Conservation (phyloP, 2,797 vertebrate genomes). For the Xyrichtys novacula region DNA sequence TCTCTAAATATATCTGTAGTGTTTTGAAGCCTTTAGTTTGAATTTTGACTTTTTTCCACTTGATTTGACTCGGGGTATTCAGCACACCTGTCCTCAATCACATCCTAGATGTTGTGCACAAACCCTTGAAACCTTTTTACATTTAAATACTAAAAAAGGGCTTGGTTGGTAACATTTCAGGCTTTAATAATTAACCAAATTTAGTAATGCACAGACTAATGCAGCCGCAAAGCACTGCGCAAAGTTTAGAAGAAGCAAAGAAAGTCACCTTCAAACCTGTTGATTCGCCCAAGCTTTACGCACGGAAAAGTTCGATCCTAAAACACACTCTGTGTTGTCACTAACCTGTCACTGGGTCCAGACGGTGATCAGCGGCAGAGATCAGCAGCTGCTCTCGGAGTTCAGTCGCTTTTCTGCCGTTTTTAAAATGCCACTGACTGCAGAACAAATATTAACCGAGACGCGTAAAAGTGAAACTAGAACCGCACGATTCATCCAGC, state of each 20-base stretch:
- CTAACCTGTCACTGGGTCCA: constrained; percentile 19
- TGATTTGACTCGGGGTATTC: no score
- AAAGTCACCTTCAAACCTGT: not conserved
- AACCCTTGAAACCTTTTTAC: not conserved
- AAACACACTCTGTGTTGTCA: not conserved
- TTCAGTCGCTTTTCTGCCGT: not conserved
- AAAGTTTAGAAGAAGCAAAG: not conserved
- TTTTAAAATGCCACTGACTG: not conserved
- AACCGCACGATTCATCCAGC: not conserved
- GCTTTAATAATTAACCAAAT: not conserved
- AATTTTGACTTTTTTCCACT: no score
- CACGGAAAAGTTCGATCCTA: not conserved
- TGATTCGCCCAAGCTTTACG: no score
- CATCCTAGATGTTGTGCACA: not conserved
- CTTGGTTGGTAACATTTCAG: not conserved
- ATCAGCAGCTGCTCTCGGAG: not conserved
- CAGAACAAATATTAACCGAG: not conserved
- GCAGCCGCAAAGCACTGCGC: not conserved
- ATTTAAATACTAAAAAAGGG: not conserved
- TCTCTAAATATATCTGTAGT: no score
- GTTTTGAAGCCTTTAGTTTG: no score
- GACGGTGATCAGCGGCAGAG: not conserved
- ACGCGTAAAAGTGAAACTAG: constrained; percentile 32
- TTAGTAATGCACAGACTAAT: fast-evolving
- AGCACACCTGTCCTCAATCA: no score